phyloP scores from a whole-genome alignment of 2,113 vertebrate species.

The Eclectus roratus region DNA sequence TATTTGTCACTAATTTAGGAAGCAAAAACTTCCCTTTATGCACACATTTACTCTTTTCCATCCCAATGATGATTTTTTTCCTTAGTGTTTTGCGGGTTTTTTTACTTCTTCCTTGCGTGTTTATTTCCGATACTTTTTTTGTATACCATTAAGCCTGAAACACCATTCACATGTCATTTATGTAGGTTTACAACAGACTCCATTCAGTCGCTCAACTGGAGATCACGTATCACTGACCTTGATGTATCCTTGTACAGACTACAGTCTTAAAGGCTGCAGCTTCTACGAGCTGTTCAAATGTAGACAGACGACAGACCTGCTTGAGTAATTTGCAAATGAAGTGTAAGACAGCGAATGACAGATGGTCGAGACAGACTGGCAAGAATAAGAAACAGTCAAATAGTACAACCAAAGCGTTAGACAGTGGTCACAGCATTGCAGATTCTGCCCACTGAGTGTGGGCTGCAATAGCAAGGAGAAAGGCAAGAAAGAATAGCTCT shows the following conservation, averaged over 20 bases:
- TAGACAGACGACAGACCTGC: background rate
- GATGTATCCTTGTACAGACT: background rate
- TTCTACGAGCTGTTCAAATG: background rate
- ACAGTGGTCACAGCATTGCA: background rate
- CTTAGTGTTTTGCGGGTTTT: accelerated
- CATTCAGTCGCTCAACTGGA: accelerated
- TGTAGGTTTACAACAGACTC: background rate
- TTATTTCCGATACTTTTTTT: background rate
- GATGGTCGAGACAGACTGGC: conserved; percentile 25
- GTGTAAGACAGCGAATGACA: conserved; percentile 8
- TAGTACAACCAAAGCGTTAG: background rate
- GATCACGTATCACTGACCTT: accelerated
- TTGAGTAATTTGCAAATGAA: conserved; percentile 13
- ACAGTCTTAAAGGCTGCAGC: background rate
- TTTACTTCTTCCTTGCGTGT: background rate
- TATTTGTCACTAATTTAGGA: background rate
- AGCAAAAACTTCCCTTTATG: background rate
- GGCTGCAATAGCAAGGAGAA: background rate
- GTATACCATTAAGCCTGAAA: background rate
- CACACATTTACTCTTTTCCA: background rate
- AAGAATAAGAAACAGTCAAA: background rate
- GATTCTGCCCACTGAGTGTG: background rate
- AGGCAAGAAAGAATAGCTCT: background rate
- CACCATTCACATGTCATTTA: accelerated
- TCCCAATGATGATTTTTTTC: background rate